Conservation (phyloP, 2,888 invertebrate species). For the Candidula unifasciata region DNA sequence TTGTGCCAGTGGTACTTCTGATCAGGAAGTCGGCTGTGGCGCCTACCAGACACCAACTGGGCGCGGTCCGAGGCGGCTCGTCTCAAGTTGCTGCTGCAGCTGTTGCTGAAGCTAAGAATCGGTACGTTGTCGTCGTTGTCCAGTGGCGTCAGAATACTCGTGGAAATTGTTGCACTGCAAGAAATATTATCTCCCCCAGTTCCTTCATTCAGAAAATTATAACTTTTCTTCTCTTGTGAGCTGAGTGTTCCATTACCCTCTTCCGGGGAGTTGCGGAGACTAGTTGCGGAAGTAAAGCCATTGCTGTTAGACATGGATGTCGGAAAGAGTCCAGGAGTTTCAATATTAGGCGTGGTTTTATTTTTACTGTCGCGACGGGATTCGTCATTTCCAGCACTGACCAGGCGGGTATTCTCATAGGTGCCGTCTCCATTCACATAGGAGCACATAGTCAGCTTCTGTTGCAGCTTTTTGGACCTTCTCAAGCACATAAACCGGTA, state of each 20-base stretch:
- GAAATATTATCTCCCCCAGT: not conserved
- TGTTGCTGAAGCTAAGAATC: constrained; percentile 32
- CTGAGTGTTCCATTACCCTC: too few species aligned
- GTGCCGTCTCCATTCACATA: constrained; percentile 56
- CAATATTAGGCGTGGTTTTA: not conserved
- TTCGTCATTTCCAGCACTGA: not conserved
- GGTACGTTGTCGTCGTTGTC: constrained; percentile 37
- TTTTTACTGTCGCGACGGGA: not conserved
- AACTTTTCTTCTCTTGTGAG: not conserved
- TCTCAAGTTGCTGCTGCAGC: constrained; percentile 40
- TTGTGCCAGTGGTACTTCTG: constrained; percentile 48
- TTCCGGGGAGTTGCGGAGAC: not conserved
- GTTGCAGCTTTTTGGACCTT: constrained; percentile 54
- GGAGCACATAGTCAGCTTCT: constrained; percentile 56
- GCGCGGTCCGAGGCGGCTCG: not conserved
- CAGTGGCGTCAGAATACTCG: not conserved
- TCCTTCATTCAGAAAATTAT: not conserved
- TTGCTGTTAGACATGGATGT: constrained; percentile 6
- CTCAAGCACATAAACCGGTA: constrained; percentile 70
- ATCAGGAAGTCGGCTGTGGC: constrained; percentile 30
- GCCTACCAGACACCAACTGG: not conserved
- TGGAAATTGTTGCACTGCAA: not conserved
- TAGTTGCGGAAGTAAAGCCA: not conserved
- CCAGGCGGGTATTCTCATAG: constrained; percentile 32
- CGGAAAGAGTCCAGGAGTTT: not conserved